Base-by-base conservation (phyloP, 2,888 invertebrate genomes). In the Entomobrya proxima region DNA sequence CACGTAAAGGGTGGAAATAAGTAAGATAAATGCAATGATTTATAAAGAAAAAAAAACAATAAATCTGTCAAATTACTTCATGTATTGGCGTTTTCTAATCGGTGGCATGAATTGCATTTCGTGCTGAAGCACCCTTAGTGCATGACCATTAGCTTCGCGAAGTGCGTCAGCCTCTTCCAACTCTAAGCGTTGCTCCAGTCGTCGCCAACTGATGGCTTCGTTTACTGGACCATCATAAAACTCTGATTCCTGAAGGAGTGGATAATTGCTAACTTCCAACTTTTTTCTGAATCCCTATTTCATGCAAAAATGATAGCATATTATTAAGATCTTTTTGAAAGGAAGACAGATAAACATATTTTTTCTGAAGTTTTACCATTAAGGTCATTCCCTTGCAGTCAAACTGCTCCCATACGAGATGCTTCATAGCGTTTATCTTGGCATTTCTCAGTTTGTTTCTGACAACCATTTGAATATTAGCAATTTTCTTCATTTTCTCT, bases 391-490 rank as follows among this genome's bases (percentile, higher is more conserved):
- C 89, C 79, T 90, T 90, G 1, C 84, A 77, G 30, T 87, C 85
- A 75, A 86, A 90, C 7, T 77, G 74, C 15, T 89, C 89, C 88
- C 89, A 90, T 5, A 89, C 72, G 44, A 88, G 61, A 0, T 81
- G 50, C 52, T 88, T 89, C 88, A 88, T 88, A 27, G 77, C 72
- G 13, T 82, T 69, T 15, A 82, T 86, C 82, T 88, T 88, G 4
- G 85, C 86, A 40, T 87, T 80, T 47, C 89, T 69, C 24, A 88
- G 72, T 75, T 89, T 89, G 52, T 88, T 88, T 11, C 88, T n/a
- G 7, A 86, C 82, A 0, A 61, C 72, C 75, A 88, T 80, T 40
- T 79, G 83, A 50, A 85, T 86, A 24, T 88, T 74, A 5, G 86
- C 86, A 44, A 88, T 76, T 18, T 50, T 24, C 32, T 86, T 87